Percentiles rank a stretch among this genome's conserved stretches.
Conservation (phyloP, 2,113 vertebrate genomes). For the Globicephala melas region DNA sequence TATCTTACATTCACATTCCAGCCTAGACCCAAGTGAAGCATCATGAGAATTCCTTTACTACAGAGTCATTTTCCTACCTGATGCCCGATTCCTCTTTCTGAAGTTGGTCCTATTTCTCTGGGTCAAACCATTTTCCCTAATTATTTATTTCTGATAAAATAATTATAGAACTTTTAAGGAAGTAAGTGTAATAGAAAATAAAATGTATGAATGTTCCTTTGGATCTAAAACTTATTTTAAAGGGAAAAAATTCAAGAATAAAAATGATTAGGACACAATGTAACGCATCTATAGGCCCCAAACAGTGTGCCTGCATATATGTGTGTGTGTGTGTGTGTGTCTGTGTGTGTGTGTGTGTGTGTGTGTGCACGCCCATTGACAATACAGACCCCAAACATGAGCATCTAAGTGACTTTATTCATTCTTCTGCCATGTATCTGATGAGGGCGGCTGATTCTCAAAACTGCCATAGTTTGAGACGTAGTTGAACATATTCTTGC, state of each 20-base stretch:
- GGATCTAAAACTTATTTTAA: background rate
- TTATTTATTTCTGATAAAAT: background rate
- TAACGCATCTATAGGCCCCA: background rate
- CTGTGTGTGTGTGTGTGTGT: accelerated
- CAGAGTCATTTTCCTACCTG: background rate
- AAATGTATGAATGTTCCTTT: background rate
- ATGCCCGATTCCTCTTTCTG: background rate
- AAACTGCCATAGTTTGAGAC: background rate
- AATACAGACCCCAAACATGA: background rate
- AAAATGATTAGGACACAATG: background rate
- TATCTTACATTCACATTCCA: background rate
- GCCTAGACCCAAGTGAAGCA: background rate
- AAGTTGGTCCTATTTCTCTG: background rate
- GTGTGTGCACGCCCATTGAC: background rate
- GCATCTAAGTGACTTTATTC: background rate
- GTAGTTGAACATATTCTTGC: background rate
- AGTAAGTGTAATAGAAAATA: background rate
- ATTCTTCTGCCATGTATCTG: background rate
- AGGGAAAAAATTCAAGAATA: background rate
- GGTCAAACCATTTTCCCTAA: background rate
- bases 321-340: accelerated
- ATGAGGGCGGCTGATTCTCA: background rate
- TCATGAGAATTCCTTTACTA: background rate
- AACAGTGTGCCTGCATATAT: accelerated
- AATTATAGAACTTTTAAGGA: background rate